phyloP scores from a whole-genome alignment of 92 coral and sea anemone genomes.

The Anthopleura xanthogrammica region DNA sequence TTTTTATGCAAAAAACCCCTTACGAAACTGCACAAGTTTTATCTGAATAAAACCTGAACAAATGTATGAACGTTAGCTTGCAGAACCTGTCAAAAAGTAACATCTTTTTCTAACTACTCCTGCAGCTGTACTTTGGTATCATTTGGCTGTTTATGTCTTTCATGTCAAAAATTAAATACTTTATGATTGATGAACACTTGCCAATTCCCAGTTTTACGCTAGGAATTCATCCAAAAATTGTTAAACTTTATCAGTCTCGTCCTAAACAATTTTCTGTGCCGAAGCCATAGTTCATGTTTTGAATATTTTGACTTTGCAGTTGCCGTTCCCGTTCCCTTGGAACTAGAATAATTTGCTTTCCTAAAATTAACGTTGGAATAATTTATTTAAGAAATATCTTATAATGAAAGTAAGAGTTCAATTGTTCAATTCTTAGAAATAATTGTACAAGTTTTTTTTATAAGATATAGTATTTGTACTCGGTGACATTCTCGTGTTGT shows the following conservation, averaged over 20 bases:
- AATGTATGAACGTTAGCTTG: neutral
- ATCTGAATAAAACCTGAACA: neutral
- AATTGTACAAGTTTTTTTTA: neutral
- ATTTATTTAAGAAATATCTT: neutral
- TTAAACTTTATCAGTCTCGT: neutral
- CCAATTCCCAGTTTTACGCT: neutral
- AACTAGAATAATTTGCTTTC: too few species aligned
- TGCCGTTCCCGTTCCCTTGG: too few species aligned
- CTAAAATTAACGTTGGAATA: too few species aligned
- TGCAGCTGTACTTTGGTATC: neutral
- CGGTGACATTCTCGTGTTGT: neutral
- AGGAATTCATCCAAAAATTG: neutral
- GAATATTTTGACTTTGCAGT: too few species aligned
- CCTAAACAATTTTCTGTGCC: neutral
- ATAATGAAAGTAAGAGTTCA: neutral
- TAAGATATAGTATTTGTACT: neutral
- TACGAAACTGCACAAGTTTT: too few species aligned
- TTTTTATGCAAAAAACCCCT: too few species aligned
- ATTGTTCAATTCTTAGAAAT: neutral
- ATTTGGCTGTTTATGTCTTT: neutral
- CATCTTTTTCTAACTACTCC: neutral
- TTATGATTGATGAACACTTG: conserved; percentile 2
- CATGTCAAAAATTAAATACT: neutral
- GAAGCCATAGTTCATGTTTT: too few species aligned
- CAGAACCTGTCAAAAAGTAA: neutral